Conservation (phyloP, 1,140 invertebrate genomes). For the Drosophila littoralis region DNA sequence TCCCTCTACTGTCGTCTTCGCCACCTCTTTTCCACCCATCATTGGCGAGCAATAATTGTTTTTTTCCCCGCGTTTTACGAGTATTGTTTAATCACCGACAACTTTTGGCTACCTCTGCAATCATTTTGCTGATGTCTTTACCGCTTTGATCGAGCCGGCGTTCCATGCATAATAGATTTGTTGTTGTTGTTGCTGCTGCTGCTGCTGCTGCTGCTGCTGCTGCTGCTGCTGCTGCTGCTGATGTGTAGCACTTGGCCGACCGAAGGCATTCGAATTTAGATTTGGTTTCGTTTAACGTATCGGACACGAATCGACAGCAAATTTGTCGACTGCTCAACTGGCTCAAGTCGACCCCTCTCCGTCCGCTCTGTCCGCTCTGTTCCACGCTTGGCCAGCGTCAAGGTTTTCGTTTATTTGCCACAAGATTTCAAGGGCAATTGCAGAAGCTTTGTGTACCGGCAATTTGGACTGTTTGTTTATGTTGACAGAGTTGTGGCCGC, state of each 20-base stretch:
- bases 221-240: slow-evolving; percentile 24
- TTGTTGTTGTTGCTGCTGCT: slow-evolving; percentile 15
- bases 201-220: slow-evolving; percentile 22
- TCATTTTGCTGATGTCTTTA: slow-evolving; percentile 37
- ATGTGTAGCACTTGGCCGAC: slow-evolving; percentile 34
- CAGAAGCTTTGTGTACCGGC: slow-evolving; percentile 12
- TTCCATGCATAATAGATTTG: slow-evolving; percentile 41
- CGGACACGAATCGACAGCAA: slow-evolving; percentile 41
- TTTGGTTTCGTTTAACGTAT: slow-evolving; percentile 23
- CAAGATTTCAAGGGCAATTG: slow-evolving; percentile 26
- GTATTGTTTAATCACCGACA: slow-evolving; percentile 54
- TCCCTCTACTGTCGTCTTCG: neutral
- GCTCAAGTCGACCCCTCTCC: neutral
- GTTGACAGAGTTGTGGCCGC: slow-evolving; percentile 19
- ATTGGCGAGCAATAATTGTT: slow-evolving; percentile 35
- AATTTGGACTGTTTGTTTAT: slow-evolving; percentile 5
- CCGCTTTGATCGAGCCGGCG: slow-evolving; percentile 41
- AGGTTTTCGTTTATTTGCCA: slow-evolving; percentile 9
- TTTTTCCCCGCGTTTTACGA: slow-evolving; percentile 22
- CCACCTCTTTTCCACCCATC: neutral
- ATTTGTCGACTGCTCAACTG: slow-evolving; percentile 32
- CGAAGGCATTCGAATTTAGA: slow-evolving; percentile 43
- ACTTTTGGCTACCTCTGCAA: slow-evolving; percentile 36
- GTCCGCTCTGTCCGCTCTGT: no score
- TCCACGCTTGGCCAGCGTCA: slow-evolving; percentile 26